phyloP scores from a whole-genome alignment of 2,113 vertebrate genomes.

The Heteronetta atricapilla region DNA sequence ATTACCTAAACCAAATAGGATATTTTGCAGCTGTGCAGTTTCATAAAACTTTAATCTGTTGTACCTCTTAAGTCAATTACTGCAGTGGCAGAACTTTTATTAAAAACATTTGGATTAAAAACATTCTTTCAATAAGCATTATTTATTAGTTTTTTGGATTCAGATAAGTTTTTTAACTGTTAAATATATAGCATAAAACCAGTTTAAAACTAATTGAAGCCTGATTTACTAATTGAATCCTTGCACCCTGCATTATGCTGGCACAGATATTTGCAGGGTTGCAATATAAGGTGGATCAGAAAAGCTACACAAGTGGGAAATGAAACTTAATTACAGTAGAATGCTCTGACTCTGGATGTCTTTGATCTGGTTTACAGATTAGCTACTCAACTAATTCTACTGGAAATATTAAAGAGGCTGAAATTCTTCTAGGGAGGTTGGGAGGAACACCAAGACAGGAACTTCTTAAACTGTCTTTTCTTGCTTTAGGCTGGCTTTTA shows the following conservation, averaged over 20 bases:
- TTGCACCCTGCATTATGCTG: fast-evolving
- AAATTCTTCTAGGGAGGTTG: not conserved
- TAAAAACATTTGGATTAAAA: not conserved
- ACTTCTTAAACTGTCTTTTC: not conserved
- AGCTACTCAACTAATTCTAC: not conserved
- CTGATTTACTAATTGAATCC: not conserved
- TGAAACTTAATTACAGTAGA: not conserved
- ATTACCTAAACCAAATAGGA: not conserved
- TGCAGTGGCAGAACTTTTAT: not conserved
- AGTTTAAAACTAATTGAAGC: not conserved
- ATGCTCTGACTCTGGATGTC: not conserved
- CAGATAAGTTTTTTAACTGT: not conserved
- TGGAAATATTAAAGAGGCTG: not conserved
- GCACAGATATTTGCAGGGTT: not conserved
- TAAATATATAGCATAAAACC: not conserved
- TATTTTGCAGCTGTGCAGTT: not conserved
- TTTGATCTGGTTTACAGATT: not conserved
- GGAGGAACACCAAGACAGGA: not conserved
- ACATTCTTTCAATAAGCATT: not conserved
- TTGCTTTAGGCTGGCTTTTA: not conserved
- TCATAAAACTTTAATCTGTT: not conserved
- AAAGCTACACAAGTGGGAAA: not conserved
- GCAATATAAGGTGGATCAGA: not conserved
- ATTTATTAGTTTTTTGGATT: not conserved
- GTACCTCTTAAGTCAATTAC: not conserved